These are phyloP conservation scores for Sebastes cheni DNA, from an alignment of 2,797 vertebrate genomes.

Conservation along the genomic window DNA sequence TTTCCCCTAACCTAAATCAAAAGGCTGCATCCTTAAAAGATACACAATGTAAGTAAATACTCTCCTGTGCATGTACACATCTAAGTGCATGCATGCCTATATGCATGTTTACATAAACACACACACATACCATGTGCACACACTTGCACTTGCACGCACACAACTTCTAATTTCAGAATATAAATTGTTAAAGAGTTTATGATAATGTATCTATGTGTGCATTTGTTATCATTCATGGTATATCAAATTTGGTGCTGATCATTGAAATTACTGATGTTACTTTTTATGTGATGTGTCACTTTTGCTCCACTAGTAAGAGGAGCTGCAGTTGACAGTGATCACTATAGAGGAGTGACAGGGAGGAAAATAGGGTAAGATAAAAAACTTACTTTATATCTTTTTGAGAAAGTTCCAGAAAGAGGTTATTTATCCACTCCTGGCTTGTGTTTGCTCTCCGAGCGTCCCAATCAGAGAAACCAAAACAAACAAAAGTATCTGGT, in stretches of 20 bases:
- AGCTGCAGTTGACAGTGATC: not conserved
- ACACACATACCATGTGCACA: conserved; percentile 6
- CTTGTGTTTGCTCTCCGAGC: conserved; percentile 15
- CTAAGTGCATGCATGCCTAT: not conserved
- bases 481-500: conserved; percentile 67
- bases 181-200: not conserved
- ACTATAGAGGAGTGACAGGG: not conserved
- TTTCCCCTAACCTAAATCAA: conserved; percentile 42
- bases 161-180: conserved; percentile 10
- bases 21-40: conserved; percentile 21
- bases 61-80: not conserved
- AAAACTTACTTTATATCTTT: conserved; percentile 68
- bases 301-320: not conserved
- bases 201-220: not conserved
- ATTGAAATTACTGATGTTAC: not conserved
- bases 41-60: conserved; percentile 1
- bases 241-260: not conserved
- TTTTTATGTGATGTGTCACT: conserved; percentile 1
- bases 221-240: not conserved
- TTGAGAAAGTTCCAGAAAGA: conserved; percentile 46
- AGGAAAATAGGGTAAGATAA: not conserved
- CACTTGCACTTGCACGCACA: conserved; percentile 11
- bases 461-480: conserved; percentile 50
- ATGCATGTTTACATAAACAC: not conserved
- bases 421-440: conserved; percentile 30